A percentile compares a stretch with the other conserved stretches of the same genome.
Evolutionary conservation across 2,113 vertebrate species (phyloP).

Genomic region (Gallinago undulata): DNA sequence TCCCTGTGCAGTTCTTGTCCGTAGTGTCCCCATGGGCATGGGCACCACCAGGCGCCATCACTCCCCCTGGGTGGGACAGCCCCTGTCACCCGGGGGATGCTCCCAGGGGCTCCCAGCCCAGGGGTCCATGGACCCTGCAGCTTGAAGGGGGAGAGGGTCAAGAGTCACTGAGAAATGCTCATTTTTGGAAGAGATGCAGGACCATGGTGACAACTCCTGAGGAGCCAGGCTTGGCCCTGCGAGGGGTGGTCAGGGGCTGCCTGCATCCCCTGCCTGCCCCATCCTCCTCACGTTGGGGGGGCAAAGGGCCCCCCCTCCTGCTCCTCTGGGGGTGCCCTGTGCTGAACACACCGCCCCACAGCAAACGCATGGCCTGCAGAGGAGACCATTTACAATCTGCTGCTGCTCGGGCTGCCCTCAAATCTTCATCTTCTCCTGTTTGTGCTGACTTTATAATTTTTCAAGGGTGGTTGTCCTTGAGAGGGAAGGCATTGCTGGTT

Average conservation of each 20-base stretch:
- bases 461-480: constrained; percentile 16
- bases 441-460: not conserved
- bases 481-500: not conserved
- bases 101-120: not conserved
- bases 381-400: not conserved
- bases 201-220: not conserved
- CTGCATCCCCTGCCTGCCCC: not conserved
- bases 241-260: not conserved
- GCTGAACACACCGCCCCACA: fast-evolving
- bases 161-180: fast-evolving
- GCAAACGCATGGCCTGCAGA: not conserved
- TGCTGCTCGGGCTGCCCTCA: not conserved
- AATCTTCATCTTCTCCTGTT: not conserved
- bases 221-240: fast-evolving
- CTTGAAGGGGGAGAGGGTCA: not conserved
- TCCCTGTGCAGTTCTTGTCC: not conserved
- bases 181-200: not conserved
- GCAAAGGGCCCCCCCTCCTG: fast-evolving
- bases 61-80: not conserved
- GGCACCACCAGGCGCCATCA: fast-evolving
- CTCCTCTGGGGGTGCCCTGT: not conserved
- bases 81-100: not conserved
- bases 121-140: not conserved
- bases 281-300: fast-evolving
- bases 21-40: fast-evolving